These are phyloP conservation scores for Lithophane leautieri DNA, from an alignment of 2,888 invertebrate species.

Conservation along the genomic window DNA sequence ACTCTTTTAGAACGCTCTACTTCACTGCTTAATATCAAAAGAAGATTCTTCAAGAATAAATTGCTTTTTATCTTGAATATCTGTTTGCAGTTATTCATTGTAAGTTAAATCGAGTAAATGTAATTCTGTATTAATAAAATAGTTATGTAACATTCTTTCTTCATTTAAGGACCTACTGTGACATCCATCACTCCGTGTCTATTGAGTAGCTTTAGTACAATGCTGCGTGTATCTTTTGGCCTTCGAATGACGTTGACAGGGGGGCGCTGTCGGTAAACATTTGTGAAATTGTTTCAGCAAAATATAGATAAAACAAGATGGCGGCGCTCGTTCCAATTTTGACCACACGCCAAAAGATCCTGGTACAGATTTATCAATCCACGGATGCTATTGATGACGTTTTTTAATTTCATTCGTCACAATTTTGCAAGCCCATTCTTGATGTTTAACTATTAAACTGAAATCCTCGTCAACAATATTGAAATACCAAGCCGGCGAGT, in stretches of 20 bases:
- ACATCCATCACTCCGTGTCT: not conserved
- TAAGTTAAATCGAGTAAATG: conserved; percentile 36
- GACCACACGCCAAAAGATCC: not conserved
- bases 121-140: conserved; percentile 10
- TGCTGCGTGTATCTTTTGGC: not conserved
- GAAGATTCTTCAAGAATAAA: conserved; percentile 39
- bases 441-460: not conserved
- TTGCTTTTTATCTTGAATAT: conserved; percentile 42
- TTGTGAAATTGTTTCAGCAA: not conserved
- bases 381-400: not conserved
- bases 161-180: not conserved
- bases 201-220: not conserved
- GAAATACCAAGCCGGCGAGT: conserved; percentile 2
- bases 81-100: conserved; percentile 43
- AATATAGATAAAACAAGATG: not conserved
- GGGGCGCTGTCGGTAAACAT: not conserved
- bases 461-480: conserved; percentile 25
- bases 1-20: conserved; percentile 28
- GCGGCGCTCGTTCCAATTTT: not conserved
- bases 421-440: not conserved
- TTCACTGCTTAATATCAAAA: conserved; percentile 39
- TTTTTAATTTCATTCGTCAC: not conserved
- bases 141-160: not conserved
- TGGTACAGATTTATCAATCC: not conserved
- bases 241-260: not conserved